Evolutionary conservation across 2,113 vertebrate species (phyloP).

Genomic region (Centropristis striata): DNA sequence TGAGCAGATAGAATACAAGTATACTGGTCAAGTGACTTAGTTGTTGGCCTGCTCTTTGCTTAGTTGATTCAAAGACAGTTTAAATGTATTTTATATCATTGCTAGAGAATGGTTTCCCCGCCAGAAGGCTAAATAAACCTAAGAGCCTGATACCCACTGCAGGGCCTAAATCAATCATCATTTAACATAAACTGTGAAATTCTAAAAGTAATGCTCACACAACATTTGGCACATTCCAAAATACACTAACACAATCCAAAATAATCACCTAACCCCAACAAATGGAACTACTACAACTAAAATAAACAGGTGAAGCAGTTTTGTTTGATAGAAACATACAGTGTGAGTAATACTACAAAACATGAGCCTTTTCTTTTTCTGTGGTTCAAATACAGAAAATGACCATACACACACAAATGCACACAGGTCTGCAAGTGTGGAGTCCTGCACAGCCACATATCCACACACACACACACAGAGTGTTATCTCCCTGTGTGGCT

Average conservation of each 20-base stretch:
- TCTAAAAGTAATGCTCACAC: neutral
- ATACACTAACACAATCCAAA: neutral
- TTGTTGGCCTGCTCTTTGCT: neutral
- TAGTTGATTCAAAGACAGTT: neutral
- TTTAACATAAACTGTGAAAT: neutral
- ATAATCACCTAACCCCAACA: neutral
- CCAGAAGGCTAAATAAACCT: neutral
- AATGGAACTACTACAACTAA: neutral
- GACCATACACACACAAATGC: neutral
- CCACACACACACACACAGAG: conserved; percentile 21
- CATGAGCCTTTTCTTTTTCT: neutral
- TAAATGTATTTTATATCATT: neutral
- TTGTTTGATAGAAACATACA: neutral
- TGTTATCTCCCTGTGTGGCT: conserved; percentile 72
- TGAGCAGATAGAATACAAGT: neutral
- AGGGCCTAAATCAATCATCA: neutral
- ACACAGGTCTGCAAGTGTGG: neutral
- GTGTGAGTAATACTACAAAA: neutral
- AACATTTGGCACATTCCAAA: neutral
- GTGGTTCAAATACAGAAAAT: conserved; percentile 1
- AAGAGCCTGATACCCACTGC: neutral
- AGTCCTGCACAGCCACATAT: neutral
- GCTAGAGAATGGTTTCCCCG: neutral
- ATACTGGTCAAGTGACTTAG: neutral
- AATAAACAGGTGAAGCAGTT: neutral